Evolutionary conservation across 2,113 vertebrate genomes (phyloP).

Genomic region (Percina caprodes): DNA sequence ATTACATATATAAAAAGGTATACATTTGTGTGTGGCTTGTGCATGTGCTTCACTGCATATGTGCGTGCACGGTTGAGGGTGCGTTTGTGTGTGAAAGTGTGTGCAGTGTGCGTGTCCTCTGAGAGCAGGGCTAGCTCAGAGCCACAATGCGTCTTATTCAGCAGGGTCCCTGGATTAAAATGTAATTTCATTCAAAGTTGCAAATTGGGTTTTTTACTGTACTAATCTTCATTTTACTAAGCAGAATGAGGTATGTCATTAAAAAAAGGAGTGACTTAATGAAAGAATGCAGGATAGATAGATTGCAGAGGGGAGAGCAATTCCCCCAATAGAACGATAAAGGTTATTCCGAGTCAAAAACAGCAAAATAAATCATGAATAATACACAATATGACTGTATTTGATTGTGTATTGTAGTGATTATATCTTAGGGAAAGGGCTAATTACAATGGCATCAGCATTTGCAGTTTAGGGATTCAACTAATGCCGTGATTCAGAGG

Average conservation of each 20-base stretch:
- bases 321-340: conserved; percentile 48
- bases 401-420: conserved; percentile 13
- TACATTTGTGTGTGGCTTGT: conserved; percentile 27
- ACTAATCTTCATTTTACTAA: conserved; percentile 80
- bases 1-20: conserved; percentile 24
- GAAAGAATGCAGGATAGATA: conserved; percentile 71
- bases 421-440: conserved; percentile 23
- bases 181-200: conserved; percentile 82
- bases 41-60: conserved; percentile 12
- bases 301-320: conserved; percentile 48
- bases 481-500: conserved; percentile 7
- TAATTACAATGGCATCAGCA: conserved; percentile 23
- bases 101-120: conserved; percentile 50
- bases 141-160: conserved; percentile 79
- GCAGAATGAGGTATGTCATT: conserved; percentile 78
- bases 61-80: background rate
- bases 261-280: conserved; percentile 73
- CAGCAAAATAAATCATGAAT: conserved; percentile 23
- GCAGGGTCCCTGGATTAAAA: conserved; percentile 80
- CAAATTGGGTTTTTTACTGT: conserved; percentile 80
- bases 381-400: conserved; percentile 9
- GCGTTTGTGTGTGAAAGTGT: background rate
- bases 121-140: conserved; percentile 69
- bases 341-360: conserved; percentile 61
- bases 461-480: conserved; percentile 19